Conservation (phyloP, 2,113 vertebrate genomes). For the Leptodactylus fuscus region DNA sequence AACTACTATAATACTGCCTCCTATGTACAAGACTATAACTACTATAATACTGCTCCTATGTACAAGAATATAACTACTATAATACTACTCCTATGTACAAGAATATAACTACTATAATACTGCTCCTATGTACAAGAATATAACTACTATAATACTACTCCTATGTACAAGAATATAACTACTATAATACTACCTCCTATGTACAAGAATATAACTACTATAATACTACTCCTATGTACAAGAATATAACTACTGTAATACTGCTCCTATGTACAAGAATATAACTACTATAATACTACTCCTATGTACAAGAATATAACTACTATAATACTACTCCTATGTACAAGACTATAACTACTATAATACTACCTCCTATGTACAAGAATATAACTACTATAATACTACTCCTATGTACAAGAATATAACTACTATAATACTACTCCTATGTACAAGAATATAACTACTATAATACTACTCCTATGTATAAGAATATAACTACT, state of each 20-base stretch:
- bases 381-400: slow-evolving; percentile 15
- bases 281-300: not conserved
- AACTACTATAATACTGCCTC: not conserved
- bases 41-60: no score
- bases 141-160: slow-evolving; percentile 1
- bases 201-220: slow-evolving; percentile 1
- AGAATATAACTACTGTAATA: not conserved
- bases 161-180: slow-evolving; percentile 2
- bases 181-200: not conserved
- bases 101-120: not conserved
- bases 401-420: not conserved
- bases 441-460: not conserved
- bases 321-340: not conserved
- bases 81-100: not conserved
- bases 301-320: not conserved
- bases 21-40: not conserved
- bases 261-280: not conserved
- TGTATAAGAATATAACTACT: slow-evolving; percentile 4
- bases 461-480: slow-evolving; percentile 2
- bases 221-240: not conserved
- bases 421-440: slow-evolving; percentile 1
- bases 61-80: no score
- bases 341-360: not conserved
- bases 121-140: not conserved
- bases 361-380: not conserved